Percentiles rank a stretch among this genome's conserved stretches.
phyloP scores from a whole-genome alignment of 2,888 invertebrate species.

The Eugnorisma glareosa region DNA sequence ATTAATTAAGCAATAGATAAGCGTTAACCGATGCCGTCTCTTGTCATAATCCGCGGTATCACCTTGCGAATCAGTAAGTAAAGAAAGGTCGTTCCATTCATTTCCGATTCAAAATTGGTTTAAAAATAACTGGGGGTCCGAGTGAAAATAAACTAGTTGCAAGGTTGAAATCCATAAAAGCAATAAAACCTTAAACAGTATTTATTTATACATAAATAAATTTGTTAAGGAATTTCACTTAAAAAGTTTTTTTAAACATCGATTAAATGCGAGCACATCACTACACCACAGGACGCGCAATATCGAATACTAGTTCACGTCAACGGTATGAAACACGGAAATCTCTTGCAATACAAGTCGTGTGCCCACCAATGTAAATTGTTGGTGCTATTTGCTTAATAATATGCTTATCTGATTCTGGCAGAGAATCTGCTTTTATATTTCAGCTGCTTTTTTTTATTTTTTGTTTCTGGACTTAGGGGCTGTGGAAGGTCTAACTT shows the following conservation, averaged over 20 bases:
- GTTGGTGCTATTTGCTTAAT: constrained; percentile 58
- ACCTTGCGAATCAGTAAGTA: constrained; percentile 27
- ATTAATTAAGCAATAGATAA: constrained; percentile 19
- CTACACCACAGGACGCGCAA: constrained; percentile 79
- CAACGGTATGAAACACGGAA: constrained; percentile 82
- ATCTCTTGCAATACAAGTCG: constrained; percentile 72
- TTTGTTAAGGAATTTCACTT: background rate
- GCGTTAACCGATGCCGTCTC: background rate
- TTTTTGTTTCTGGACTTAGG: too few relatives aligned
- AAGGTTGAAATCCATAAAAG: constrained; percentile 23
- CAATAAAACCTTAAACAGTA: constrained; percentile 1
- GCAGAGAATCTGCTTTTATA: constrained; percentile 22
- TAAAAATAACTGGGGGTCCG: background rate
- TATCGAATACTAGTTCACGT: constrained; percentile 83
- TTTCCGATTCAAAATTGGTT: constrained; percentile 5
- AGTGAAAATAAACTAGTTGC: constrained; percentile 40
- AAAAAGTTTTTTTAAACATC: constrained; percentile 40
- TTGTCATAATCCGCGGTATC: constrained; percentile 1
- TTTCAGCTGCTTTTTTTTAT: too few relatives aligned
- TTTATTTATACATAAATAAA: too few relatives aligned
- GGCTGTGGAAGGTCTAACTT: background rate
- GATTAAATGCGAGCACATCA: constrained; percentile 56
- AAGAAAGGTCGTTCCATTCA: constrained; percentile 15
- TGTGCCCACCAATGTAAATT: constrained; percentile 67
- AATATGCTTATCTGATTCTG: constrained; percentile 54